Conservation (phyloP, 2,113 vertebrate genomes). For the Cryptotis parvus region DNA sequence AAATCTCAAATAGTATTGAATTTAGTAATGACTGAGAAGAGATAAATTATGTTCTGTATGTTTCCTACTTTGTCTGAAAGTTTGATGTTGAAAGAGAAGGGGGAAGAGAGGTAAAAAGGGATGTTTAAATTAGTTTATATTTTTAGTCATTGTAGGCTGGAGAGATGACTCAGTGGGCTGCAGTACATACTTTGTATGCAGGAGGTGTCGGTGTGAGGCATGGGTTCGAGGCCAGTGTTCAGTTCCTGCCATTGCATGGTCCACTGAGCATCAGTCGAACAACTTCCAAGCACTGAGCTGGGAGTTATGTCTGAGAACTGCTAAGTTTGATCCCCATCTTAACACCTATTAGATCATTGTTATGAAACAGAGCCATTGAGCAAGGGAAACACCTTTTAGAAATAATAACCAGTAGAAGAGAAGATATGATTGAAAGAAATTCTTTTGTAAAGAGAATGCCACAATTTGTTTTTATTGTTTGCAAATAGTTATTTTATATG, state of each 20-base stretch:
- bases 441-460: background rate
- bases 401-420: background rate
- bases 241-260: no score
- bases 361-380: background rate
- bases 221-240: no score
- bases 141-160: background rate
- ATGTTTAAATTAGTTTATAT: background rate
- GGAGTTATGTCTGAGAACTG: no score
- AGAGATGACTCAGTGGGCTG: background rate
- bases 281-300: no score
- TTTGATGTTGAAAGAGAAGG: background rate
- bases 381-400: background rate
- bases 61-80: background rate
- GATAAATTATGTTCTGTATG: background rate
- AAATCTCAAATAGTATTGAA: background rate
- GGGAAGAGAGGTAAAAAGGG: background rate
- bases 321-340: no score
- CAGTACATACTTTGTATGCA: background rate
- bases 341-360: no score
- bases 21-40: background rate
- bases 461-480: constrained; percentile 4
- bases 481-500: background rate
- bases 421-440: constrained; percentile 49
- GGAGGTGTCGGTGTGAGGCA: background rate
- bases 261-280: no score